Base-by-base conservation (phyloP, 2,888 invertebrate species). In the Erebia aethiops region DNA sequence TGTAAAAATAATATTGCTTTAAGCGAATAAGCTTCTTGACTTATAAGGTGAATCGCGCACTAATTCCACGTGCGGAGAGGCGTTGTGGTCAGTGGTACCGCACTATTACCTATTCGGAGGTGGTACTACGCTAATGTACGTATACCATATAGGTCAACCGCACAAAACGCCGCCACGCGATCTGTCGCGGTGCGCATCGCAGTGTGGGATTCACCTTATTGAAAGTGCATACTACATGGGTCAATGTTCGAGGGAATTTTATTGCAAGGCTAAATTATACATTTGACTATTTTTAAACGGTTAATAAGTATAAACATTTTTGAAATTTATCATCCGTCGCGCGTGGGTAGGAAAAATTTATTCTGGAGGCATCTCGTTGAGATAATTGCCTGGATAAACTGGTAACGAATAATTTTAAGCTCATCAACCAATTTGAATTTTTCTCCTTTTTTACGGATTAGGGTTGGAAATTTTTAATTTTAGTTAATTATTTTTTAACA, bases 361-460 rank as follows among this genome's bases (percentile, higher is more conserved):
- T 80, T 80, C 82, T 63, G 72, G 61, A 57, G 75, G 78, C 84
- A 78, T 81, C 82, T 76, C 74, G 71, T 74, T 69, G 77, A 83
- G 81, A 84, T 86, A 86, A 86, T 86, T 85, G 84, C 84, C 78
- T 78, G 78, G 84, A 84, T 84, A 85, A 86, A 85, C 82, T 81
- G 79, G 83, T 81, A 79, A 76, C 73, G 77, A 77, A 82, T 81
- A 79, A 79, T 82, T 84, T 84, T 77, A 77, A 74, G 57, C 70
- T 72, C 75, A 66, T 77, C 75, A 74, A 72, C 76, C 14, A 14
- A 62, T 46, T 66, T 43, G 72, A 57, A 76, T 71, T 62, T 18
- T 18, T 2, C 7, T 62, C 71, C 18, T 52, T 68, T 74, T 75
- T 75, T 72, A 43, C 7, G 21, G n/a, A n/a, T 14, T n/a, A 35